Evolutionary conservation across 1,140 invertebrate species (phyloP), one percentile per base, ranked within the genome.

Genomic region (Monomorium pharaonis): DNA sequence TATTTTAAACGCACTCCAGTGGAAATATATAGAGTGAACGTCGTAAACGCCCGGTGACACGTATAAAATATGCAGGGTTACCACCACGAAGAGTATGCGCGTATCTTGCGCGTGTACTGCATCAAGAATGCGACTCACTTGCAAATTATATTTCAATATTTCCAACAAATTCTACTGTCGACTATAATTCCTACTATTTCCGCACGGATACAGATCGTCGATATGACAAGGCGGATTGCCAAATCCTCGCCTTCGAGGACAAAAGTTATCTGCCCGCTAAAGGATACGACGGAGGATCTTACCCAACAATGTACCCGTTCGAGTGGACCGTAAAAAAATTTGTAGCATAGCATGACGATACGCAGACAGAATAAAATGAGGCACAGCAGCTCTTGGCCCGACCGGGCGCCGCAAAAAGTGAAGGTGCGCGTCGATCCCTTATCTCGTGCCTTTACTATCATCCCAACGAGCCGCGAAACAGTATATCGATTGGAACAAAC

Each of bases 361-460:
- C 42, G 67, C n/a, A 86, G 81, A 90, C 65, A 62, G 37, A 76
- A 76, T 51, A 92, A 60, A 44, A 93, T 93, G 92, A 93, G 77
- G 69, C 92, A 93, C 69, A 93, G 92, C 80, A 92, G 74, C 70
- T 93, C 92, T 9, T 93, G 92, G 92, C 92, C 92, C 47, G 88
- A 91, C 54, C 86, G 91, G 60, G 77, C 87, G 7, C 74, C 89
- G 30, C 83, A 86, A 37, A 90, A 92, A 21, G 91, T 93, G 47
- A 92, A 91, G 86, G 87, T 93, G 74, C 89, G 92, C 42, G 80
- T 93, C 12, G 90, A 93, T 86, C 90, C 92, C 4, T 54, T 91
- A 47, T 92, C 92, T 51, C 88, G 92, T 47, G 91, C 92, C 27
- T 93, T 92, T 51, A 92, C 92, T 14, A 93, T 93, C 60, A 91